Evolutionary conservation across 2,797 vertebrate genomes (phyloP).

Genomic region (Hemitrygon akajei): DNA sequence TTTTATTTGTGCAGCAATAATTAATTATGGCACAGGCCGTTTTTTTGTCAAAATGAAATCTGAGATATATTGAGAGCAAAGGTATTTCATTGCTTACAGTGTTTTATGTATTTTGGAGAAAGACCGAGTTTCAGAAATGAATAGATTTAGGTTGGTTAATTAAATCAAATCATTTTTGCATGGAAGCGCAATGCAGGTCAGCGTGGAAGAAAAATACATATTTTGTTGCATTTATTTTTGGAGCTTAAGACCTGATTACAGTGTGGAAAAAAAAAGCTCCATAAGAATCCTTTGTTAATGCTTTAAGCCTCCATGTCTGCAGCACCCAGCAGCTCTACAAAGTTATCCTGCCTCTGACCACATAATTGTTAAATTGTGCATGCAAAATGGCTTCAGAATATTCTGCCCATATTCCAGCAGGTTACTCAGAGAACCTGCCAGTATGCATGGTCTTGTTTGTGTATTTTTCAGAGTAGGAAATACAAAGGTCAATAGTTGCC

Average conservation of each 20-base stretch:
- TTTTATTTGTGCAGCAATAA: constrained; percentile 19
- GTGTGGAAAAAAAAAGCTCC: not conserved
- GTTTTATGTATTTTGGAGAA: not conserved
- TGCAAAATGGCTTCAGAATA: constrained; percentile 60
- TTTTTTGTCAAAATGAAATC: constrained; percentile 13
- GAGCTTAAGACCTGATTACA: not conserved
- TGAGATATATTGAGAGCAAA: constrained; percentile 16
- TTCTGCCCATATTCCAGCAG: constrained; percentile 54
- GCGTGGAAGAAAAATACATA: not conserved
- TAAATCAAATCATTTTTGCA: not conserved
- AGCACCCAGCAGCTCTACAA: constrained; percentile 50
- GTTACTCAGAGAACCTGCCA: constrained; percentile 58
- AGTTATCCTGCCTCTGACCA: constrained; percentile 54
- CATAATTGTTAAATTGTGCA: constrained; percentile 66
- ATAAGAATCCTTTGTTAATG: constrained; percentile 52
- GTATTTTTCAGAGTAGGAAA: constrained; percentile 56
- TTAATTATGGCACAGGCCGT: not conserved
- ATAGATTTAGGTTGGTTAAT: constrained; percentile 15
- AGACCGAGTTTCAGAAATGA: not conserved
- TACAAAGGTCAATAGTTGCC: constrained; percentile 63
- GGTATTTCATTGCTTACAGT: constrained; percentile 5
- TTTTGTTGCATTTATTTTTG: not conserved
- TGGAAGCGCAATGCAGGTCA: not conserved
- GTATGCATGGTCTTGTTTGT: constrained; percentile 55
- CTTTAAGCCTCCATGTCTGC: constrained; percentile 48